Conservation (phyloP, 2,797 vertebrate species). For the Setipinna tenuifilis region DNA sequence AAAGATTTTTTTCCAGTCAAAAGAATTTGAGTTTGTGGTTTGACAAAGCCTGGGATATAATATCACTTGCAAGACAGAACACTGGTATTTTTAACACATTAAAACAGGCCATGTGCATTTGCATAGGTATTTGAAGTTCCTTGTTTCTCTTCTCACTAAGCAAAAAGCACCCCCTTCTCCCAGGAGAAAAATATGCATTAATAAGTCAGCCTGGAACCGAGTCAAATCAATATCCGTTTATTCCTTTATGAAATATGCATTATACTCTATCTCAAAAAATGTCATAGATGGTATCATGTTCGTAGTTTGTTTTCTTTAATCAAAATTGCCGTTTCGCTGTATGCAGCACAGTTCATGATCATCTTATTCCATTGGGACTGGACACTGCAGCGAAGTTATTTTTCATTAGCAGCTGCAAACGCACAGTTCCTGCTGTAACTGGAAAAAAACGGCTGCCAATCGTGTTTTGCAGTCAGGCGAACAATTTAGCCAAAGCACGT, state of each 20-base stretch:
- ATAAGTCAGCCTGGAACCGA: neutral
- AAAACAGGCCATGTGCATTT: constrained; percentile 54
- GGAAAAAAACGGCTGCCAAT: neutral
- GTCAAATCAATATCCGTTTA: constrained; percentile 24
- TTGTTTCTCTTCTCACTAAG: constrained; percentile 44
- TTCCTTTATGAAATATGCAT: neutral
- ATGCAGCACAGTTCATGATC: neutral
- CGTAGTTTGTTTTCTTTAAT: constrained; percentile 11
- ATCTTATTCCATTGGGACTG: neutral
- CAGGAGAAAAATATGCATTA: neutral
- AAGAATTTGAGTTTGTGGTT: neutral
- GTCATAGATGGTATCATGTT: constrained; percentile 14
- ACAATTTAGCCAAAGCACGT: neutral
- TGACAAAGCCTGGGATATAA: neutral
- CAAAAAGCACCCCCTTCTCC: constrained; percentile 16
- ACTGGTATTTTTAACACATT: constrained; percentile 27
- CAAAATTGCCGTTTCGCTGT: neutral
- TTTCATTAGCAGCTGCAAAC: neutral
- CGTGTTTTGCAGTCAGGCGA: constrained; percentile 1
- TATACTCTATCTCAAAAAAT: neutral
- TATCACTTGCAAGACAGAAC: neutral
- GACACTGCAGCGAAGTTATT: neutral
- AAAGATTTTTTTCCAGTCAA: neutral
- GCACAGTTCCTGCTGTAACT: neutral
- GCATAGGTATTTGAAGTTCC: constrained; percentile 45